A percentile compares a stretch with the other conserved stretches of the same genome.
Conservation (phyloP, 2,113 vertebrate genomes). For the Tetraodon nigroviridis region DNA sequence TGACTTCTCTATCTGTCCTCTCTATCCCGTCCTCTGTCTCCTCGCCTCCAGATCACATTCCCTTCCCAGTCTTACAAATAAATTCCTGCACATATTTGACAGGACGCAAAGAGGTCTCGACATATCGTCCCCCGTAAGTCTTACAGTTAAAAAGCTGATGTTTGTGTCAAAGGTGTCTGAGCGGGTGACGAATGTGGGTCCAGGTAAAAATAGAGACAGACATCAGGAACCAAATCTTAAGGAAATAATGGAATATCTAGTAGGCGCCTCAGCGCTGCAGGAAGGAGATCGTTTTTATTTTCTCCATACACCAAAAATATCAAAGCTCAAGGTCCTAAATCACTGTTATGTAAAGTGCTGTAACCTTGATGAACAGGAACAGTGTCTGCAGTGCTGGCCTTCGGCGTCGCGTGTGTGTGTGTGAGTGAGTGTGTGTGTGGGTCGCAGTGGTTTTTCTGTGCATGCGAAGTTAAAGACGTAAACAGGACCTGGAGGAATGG, state of each 20-base stretch:
- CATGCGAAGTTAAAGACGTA: conserved; percentile 11
- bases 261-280: neutral
- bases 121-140: conserved; percentile 19
- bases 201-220: too few relatives aligned
- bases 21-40: conserved; percentile 53
- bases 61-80: conserved; percentile 21
- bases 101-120: conserved; percentile 10
- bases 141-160: conserved; percentile 2
- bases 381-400: conserved; percentile 15
- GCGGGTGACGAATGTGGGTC: neutral
- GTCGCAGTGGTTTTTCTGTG: conserved; percentile 7
- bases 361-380: conserved; percentile 33
- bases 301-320: conserved; percentile 17
- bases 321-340: conserved; percentile 20
- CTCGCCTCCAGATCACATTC: conserved; percentile 36
- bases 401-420: conserved; percentile 9
- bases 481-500: conserved; percentile 43
- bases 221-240: too few relatives aligned
- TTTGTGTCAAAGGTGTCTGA: conserved; percentile 2
- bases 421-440: conserved; percentile 1
- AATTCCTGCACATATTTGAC: conserved; percentile 43
- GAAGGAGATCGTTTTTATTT: conserved; percentile 13
- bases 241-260: too few relatives aligned
- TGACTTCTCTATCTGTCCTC: conserved; percentile 66
- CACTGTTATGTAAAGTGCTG: conserved; percentile 21